Evolutionary conservation across 2,888 invertebrate species (phyloP).

Genomic region (Anorthoa munda): DNA sequence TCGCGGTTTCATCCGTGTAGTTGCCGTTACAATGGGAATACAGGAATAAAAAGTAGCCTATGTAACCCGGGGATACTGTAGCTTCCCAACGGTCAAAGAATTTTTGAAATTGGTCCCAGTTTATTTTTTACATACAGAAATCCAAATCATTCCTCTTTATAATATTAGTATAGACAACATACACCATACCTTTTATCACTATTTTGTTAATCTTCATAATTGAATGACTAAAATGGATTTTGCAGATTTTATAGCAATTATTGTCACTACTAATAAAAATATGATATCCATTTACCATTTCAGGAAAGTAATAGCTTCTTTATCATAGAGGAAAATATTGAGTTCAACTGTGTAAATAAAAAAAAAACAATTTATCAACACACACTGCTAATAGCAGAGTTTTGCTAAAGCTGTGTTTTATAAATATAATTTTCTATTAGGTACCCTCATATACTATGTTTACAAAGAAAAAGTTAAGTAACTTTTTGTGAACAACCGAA

Average conservation of each 20-base stretch:
- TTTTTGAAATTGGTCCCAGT: too few species aligned
- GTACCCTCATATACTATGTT: too few species aligned
- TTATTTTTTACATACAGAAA: too few species aligned
- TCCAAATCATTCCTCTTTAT: too few species aligned
- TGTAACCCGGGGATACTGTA: too few species aligned
- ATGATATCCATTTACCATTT: background rate
- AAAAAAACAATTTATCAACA: background rate
- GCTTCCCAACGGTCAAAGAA: too few species aligned
- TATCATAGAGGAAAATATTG: background rate
- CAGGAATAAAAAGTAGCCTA: too few species aligned
- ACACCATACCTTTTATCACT: background rate
- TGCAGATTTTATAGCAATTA: background rate
- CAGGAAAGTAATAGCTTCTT: background rate
- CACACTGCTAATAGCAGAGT: background rate
- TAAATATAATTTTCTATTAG: too few species aligned
- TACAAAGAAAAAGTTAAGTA: too few species aligned
- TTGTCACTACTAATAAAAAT: background rate
- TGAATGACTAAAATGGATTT: background rate
- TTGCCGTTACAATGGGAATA: too few species aligned
- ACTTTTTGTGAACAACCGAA: background rate
- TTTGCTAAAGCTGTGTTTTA: background rate
- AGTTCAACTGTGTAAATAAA: background rate
- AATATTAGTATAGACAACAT: background rate
- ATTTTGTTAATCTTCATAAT: background rate
- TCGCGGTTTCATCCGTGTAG: too few species aligned